Evolutionary conservation across 2,888 invertebrate genomes (phyloP).

Genomic region (Bombyx huttoni): DNA sequence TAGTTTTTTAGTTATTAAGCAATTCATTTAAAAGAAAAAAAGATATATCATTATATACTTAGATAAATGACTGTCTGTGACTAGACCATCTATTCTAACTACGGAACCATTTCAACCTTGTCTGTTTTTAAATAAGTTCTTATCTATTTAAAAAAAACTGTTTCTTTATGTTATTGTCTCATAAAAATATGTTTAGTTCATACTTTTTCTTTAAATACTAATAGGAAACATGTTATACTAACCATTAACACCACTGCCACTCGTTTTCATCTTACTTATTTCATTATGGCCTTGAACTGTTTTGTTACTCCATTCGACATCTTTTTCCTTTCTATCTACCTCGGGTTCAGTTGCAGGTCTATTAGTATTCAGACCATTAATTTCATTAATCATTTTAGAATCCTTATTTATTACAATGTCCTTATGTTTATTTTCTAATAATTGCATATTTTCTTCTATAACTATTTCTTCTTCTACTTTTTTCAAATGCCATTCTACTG

Average conservation of each 20-base stretch:
- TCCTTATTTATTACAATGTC: conserved; percentile 33
- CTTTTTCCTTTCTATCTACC: conserved; percentile 18
- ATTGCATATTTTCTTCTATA: conserved; percentile 43
- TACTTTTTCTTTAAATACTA: not conserved
- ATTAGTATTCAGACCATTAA: conserved; percentile 13
- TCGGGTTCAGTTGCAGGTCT: conserved; percentile 18
- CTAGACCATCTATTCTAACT: no score
- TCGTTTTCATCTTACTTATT: conserved; percentile 20
- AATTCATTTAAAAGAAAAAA: no score
- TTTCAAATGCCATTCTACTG: conserved; percentile 71
- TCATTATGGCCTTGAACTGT: conserved; percentile 33
- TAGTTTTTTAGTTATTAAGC: no score
- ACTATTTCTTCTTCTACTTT: conserved; percentile 43
- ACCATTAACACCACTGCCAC: conserved; percentile 31
- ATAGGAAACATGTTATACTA: conserved; percentile 6
- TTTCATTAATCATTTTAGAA: conserved; percentile 11
- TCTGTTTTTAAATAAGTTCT: no score
- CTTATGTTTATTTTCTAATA: conserved; percentile 40
- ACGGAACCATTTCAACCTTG: no score
- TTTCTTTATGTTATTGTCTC: not conserved
- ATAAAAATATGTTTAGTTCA: not conserved
- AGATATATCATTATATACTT: no score
- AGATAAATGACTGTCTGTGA: no score
- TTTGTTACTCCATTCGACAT: conserved; percentile 11
- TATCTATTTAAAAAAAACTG: no score